Conservation (phyloP, 1,140 invertebrate genomes). For the Gonatopus flavifemur region DNA sequence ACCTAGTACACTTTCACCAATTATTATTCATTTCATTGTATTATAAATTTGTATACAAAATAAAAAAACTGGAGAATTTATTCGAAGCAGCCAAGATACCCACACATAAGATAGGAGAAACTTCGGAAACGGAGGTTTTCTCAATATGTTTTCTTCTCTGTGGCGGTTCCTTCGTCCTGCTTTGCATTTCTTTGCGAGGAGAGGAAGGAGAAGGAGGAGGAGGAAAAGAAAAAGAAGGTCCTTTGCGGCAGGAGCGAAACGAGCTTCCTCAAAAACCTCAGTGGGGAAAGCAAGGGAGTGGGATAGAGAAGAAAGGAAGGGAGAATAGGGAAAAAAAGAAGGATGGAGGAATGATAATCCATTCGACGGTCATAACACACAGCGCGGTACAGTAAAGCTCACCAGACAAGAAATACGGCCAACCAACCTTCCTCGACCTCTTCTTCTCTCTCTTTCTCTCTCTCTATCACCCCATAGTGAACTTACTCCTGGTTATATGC, state of each 20-base stretch:
- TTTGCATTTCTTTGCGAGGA: constrained; percentile 41
- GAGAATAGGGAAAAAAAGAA: constrained; percentile 20
- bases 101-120: no score
- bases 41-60: no score
- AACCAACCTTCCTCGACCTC: constrained; percentile 38
- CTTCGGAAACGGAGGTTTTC: no score
- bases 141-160: no score
- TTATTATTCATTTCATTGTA: no score
- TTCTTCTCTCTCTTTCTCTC: constrained; percentile 13
- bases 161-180: constrained; percentile 21
- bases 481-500: constrained; percentile 58
- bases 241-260: constrained; percentile 4
- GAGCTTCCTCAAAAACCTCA: constrained; percentile 1
- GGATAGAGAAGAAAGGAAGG: constrained; percentile 29
- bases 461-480: constrained; percentile 35
- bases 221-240: constrained; percentile 1
- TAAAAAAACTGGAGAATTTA: no score
- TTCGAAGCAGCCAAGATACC: no score
- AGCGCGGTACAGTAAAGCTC: constrained; percentile 52
- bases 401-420: constrained; percentile 59
- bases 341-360: constrained; percentile 54
- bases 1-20: no score
- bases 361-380: constrained; percentile 57
- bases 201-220: neutral
- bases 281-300: constrained; percentile 8